phyloP scores from a whole-genome alignment of 2,113 vertebrate species.

The Perca schrenkii region DNA sequence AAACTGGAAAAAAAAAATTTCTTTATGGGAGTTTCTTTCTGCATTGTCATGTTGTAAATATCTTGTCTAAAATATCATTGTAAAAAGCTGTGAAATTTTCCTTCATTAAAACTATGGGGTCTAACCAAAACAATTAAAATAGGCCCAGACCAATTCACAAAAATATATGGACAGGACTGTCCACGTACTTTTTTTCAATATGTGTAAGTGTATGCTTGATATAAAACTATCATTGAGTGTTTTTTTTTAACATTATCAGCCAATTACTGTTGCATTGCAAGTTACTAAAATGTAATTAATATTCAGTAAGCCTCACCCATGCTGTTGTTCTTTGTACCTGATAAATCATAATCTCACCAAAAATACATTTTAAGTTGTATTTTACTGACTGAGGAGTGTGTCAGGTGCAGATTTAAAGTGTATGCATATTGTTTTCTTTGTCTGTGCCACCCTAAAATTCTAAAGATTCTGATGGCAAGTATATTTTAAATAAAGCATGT shows the following conservation, averaged over 20 bases:
- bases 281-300: not conserved
- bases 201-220: not conserved
- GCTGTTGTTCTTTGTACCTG: not conserved
- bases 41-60: too few species aligned
- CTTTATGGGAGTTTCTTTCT: too few species aligned
- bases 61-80: not conserved
- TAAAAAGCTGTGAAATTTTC: not conserved
- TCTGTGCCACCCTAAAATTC: not conserved
- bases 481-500: slow-evolving; percentile 1
- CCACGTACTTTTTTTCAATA: not conserved
- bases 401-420: slow-evolving; percentile 9
- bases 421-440: not conserved
- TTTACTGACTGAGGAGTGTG: not conserved
- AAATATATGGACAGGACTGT: not conserved
- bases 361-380: not conserved
- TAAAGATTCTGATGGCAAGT: not conserved
- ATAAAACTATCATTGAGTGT: not conserved
- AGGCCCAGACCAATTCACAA: not conserved
- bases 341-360: slow-evolving; percentile 18
- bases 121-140: not conserved
- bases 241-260: not conserved
- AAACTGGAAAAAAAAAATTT: too few species aligned
- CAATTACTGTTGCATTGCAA: not conserved
- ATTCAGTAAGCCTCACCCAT: not conserved
- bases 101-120: not conserved